Conservation (phyloP, 1,140 invertebrate genomes). For the Tetraneura akinire region DNA sequence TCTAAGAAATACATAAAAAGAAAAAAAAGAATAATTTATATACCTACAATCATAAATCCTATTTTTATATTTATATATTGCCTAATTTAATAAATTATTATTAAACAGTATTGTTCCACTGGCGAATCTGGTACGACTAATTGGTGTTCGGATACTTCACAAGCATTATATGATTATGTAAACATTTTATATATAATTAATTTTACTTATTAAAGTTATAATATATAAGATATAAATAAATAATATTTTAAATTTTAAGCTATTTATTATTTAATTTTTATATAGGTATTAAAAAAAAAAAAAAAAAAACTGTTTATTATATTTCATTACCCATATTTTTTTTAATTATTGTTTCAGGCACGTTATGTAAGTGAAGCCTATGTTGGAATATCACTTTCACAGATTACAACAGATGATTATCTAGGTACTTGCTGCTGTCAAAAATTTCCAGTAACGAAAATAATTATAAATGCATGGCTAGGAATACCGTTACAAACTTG, state of each 20-base stretch:
- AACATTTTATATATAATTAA: neutral
- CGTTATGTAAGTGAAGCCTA: neutral
- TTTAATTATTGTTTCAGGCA: neutral
- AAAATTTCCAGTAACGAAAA: neutral
- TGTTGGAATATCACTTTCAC: neutral
- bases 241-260: too few relatives aligned
- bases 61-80: too few relatives aligned
- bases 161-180: neutral
- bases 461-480: neutral
- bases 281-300: too few relatives aligned
- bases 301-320: too few relatives aligned
- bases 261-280: too few relatives aligned
- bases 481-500: neutral
- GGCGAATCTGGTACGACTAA: neutral
- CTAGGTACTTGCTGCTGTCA: neutral
- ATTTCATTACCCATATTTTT: too few relatives aligned
- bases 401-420: neutral
- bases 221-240: too few relatives aligned
- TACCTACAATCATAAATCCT: too few relatives aligned
- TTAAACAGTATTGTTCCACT: constrained; percentile 1
- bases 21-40: too few relatives aligned
- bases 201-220: too few relatives aligned
- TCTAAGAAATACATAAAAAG: too few relatives aligned
- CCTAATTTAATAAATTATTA: too few relatives aligned
- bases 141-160: neutral